Evolutionary conservation across 2,113 vertebrate genomes (phyloP).

Genomic region (Serinus canaria): DNA sequence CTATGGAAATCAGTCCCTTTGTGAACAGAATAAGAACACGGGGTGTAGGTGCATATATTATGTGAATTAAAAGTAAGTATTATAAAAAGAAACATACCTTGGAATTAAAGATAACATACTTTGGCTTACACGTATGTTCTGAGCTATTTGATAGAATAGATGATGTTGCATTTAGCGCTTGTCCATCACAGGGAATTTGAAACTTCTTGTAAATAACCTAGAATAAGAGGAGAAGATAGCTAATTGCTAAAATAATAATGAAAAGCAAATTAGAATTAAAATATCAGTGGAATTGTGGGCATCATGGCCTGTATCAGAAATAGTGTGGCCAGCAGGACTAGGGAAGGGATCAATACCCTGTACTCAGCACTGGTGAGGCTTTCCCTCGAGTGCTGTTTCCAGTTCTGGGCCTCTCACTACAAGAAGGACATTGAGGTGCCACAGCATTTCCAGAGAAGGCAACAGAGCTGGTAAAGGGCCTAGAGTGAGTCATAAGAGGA

Average conservation of each 20-base stretch:
- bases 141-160: slow-evolving; percentile 45
- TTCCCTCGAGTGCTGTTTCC: neutral
- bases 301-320: neutral
- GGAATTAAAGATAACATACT: slow-evolving; percentile 79
- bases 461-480: neutral
- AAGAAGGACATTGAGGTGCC: neutral
- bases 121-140: slow-evolving; percentile 70
- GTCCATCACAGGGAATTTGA: slow-evolving; percentile 57
- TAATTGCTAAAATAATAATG: neutral
- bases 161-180: slow-evolving; percentile 62
- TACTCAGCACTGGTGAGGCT: neutral
- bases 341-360: neutral
- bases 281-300: neutral
- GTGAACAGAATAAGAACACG: neutral
- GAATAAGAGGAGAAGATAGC: neutral
- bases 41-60: neutral
- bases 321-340: neutral
- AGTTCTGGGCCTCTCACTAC: neutral
- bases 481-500: neutral
- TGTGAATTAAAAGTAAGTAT: slow-evolving; percentile 43
- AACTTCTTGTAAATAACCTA: slow-evolving; percentile 84
- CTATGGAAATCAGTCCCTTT: neutral
- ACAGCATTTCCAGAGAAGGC: neutral
- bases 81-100: slow-evolving; percentile 73
- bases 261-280: neutral